A percentile compares a stretch with the other conserved stretches of the same genome.
phyloP scores from a whole-genome alignment of 2,888 invertebrate genomes.

The Entomobrya proxima region DNA sequence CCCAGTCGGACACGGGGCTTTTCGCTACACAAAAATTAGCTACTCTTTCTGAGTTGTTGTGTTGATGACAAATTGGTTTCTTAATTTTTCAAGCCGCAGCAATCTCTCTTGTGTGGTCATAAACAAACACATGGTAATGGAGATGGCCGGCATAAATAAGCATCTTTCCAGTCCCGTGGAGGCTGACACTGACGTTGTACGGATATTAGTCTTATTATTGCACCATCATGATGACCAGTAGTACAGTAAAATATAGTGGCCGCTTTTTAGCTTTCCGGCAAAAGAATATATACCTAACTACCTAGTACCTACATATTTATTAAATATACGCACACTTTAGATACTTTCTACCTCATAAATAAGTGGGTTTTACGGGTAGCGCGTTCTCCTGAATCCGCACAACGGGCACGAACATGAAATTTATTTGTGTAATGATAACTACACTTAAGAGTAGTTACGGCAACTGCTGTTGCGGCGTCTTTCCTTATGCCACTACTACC shows the following conservation, averaged over 20 bases:
- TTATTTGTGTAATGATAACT: constrained; percentile 65
- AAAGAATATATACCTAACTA: neutral
- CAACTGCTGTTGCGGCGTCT: constrained; percentile 61
- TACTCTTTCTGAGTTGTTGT: neutral
- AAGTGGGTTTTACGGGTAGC: constrained; percentile 47
- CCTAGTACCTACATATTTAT: neutral
- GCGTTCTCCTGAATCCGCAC: constrained; percentile 60
- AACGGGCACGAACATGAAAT: constrained; percentile 49
- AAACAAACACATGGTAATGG: constrained; percentile 33
- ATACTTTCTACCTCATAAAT: constrained; percentile 52
- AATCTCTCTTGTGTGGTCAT: constrained; percentile 44
- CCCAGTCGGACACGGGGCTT: too few relatives aligned
- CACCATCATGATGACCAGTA: neutral
- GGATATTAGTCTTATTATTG: constrained; percentile 29
- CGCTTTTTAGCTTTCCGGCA: neutral
- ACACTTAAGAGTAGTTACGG: constrained; percentile 51
- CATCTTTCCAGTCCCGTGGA: constrained; percentile 34
- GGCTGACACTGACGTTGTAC: constrained; percentile 52
- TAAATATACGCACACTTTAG: neutral
- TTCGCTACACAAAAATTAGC: neutral
- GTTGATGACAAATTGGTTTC: constrained; percentile 54
- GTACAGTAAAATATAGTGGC: too few relatives aligned
- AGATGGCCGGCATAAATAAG: constrained; percentile 61
- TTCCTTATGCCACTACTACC: constrained; percentile 27
- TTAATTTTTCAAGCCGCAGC: constrained; percentile 58